Conservation (phyloP, 2,797 vertebrate genomes). For the Crocodylus rhombifer region DNA sequence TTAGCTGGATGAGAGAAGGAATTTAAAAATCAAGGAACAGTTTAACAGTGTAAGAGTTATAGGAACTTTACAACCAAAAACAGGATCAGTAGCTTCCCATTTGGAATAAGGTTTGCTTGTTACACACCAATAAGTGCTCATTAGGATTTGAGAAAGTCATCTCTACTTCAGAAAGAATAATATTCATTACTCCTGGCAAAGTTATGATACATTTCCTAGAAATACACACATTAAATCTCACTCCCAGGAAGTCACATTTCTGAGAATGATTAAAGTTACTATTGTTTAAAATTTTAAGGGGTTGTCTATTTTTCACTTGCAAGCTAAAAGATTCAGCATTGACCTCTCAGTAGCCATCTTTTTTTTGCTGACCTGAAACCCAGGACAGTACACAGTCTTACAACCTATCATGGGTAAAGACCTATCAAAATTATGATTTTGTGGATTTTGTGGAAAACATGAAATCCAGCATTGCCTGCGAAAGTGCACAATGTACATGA, state of each 20-base stretch:
- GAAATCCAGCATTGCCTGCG: neutral
- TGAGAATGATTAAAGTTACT: neutral
- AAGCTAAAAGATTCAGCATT: constrained; percentile 24
- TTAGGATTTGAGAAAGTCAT: neutral
- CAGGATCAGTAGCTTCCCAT: neutral
- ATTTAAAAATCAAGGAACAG: neutral
- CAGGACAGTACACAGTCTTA: too few species aligned
- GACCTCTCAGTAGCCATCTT: constrained; percentile 37
- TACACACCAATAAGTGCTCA: constrained; percentile 20
- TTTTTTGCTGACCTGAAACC: constrained; percentile 38
- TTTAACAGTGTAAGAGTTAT: accelerated
- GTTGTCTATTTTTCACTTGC: constrained; percentile 21
- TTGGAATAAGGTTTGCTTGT: neutral
- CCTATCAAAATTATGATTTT: neutral
- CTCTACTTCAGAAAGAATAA: constrained; percentile 12
- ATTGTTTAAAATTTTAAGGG: constrained; percentile 28
- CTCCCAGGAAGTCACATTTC: constrained; percentile 27
- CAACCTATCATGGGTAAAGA: neutral
- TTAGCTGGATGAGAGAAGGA: neutral
- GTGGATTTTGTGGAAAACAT: neutral
- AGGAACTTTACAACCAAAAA: neutral
- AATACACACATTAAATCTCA: constrained; percentile 50
- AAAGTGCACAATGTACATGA: too few species aligned
- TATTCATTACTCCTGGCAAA: constrained; percentile 26
- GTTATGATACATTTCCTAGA: constrained; percentile 37